Evolutionary conservation across 1,140 invertebrate genomes (phyloP).

Genomic region (Apis cerana): DNA sequence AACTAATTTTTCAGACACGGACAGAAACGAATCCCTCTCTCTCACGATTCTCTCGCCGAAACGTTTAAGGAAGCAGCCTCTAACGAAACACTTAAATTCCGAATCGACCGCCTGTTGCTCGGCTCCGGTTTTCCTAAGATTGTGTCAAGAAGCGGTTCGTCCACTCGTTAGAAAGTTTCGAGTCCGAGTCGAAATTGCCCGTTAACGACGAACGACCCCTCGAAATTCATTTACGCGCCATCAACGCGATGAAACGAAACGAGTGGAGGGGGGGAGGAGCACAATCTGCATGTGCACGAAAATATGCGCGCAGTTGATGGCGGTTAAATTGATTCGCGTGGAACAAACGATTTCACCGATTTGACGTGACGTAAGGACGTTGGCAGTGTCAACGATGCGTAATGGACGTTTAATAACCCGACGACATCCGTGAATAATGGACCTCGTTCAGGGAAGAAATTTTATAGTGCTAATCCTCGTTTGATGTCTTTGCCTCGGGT

Average conservation of each 20-base stretch:
- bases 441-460: background rate
- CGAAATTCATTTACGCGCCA: background rate
- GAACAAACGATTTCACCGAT: background rate
- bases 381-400: background rate
- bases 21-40: too few relatives aligned
- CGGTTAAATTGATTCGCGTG: background rate
- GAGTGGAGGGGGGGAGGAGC: too few relatives aligned
- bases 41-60: background rate
- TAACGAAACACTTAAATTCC: conserved; percentile 8
- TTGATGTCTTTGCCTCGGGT: background rate
- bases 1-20: too few relatives aligned
- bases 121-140: conserved; percentile 46
- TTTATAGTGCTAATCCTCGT: background rate
- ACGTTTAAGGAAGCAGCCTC: background rate
- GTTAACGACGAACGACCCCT: conserved; percentile 22
- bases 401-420: conserved; percentile 15
- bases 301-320: background rate
- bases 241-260: background rate
- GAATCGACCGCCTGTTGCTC: conserved; percentile 14
- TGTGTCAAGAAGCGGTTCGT: conserved; percentile 28
- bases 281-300: background rate
- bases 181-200: conserved; percentile 44
- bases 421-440: conserved; percentile 17
- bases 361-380: background rate
- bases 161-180: conserved; percentile 48